phyloP scores from a whole-genome alignment of 2,797 vertebrate genomes.

The Gallinago stenura region DNA sequence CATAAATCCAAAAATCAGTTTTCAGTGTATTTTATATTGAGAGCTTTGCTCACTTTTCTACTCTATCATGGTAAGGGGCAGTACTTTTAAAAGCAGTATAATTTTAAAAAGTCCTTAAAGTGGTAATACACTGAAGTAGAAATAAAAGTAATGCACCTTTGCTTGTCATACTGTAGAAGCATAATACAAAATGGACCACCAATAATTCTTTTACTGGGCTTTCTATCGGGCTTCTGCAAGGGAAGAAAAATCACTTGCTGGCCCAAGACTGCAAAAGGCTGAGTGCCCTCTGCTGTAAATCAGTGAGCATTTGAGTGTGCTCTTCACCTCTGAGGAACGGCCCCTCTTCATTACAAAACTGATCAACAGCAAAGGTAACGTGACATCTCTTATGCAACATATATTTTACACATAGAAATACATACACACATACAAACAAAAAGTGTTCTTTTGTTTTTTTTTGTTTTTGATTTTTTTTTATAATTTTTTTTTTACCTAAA shows the following conservation, averaged over 20 bases:
- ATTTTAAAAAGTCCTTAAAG: slow-evolving; percentile 41
- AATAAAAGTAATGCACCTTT: slow-evolving; percentile 72
- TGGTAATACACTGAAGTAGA: slow-evolving; percentile 57
- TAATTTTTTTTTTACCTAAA: slow-evolving; percentile 87
- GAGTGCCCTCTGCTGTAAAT: slow-evolving; percentile 36
- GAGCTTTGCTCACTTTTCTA: slow-evolving; percentile 44
- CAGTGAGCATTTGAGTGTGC: background rate
- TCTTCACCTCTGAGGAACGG: slow-evolving; percentile 31
- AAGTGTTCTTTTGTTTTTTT: slow-evolving; percentile 77
- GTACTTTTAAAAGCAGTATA: slow-evolving; percentile 39
- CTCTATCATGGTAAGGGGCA: slow-evolving; percentile 1
- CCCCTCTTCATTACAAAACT: slow-evolving; percentile 57
- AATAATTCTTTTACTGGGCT: slow-evolving; percentile 76
- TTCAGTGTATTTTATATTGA: background rate
- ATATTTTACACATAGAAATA: slow-evolving; percentile 84
- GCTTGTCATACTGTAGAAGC: slow-evolving; percentile 60
- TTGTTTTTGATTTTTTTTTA: slow-evolving; percentile 59
- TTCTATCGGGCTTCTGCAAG: slow-evolving; percentile 65
- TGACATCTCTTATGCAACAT: slow-evolving; percentile 84
- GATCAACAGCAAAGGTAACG: slow-evolving; percentile 81
- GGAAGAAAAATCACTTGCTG: slow-evolving; percentile 51
- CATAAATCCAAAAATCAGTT: slow-evolving; percentile 30
- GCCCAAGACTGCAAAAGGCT: slow-evolving; percentile 49
- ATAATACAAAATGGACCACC: slow-evolving; percentile 50
- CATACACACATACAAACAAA: slow-evolving; percentile 84